A percentile compares a stretch with the other conserved stretches of the same genome.
Evolutionary conservation across 2,797 vertebrate genomes (phyloP).

Genomic region (Champsocephalus esox): DNA sequence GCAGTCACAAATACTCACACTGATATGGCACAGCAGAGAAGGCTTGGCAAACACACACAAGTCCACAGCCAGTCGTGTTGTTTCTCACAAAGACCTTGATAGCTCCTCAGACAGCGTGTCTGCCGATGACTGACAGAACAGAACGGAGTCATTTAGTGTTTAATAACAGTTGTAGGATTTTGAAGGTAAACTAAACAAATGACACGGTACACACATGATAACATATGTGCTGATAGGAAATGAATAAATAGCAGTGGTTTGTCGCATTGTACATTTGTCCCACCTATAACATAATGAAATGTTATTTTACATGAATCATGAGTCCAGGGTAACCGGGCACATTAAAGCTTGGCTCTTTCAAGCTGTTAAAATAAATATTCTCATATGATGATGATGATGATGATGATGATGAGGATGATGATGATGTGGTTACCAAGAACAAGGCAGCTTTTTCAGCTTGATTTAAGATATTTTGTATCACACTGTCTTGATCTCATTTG

Average conservation of each 20-base stretch:
- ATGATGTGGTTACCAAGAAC: slow-evolving; percentile 26
- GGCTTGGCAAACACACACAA: slow-evolving; percentile 3
- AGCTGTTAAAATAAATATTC: slow-evolving; percentile 43
- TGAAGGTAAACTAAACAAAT: slow-evolving; percentile 38
- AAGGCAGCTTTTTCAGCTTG: slow-evolving; percentile 23
- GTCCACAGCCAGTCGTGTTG: background rate
- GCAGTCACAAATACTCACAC: slow-evolving; percentile 1
- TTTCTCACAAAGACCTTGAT: slow-evolving; percentile 33
- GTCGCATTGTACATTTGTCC: background rate
- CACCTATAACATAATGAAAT: background rate
- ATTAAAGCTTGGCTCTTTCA: slow-evolving; percentile 58
- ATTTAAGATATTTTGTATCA: slow-evolving; percentile 3
- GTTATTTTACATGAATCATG: background rate
- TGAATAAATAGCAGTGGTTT: background rate
- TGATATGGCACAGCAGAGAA: background rate
- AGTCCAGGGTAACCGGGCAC: slow-evolving; percentile 23
- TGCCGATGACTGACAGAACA: slow-evolving; percentile 15
- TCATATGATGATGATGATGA: slow-evolving; percentile 7
- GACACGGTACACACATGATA: background rate
- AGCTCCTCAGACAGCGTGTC: slow-evolving; percentile 2
- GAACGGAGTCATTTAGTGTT: background rate
- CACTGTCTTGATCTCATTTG: background rate
- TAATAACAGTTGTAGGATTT: slow-evolving; percentile 19
- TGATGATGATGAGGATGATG: slow-evolving; percentile 2
- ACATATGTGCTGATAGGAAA: background rate